Evolutionary conservation across 2,113 vertebrate genomes (phyloP).

Genomic region (Malurus alboscapulatus): DNA sequence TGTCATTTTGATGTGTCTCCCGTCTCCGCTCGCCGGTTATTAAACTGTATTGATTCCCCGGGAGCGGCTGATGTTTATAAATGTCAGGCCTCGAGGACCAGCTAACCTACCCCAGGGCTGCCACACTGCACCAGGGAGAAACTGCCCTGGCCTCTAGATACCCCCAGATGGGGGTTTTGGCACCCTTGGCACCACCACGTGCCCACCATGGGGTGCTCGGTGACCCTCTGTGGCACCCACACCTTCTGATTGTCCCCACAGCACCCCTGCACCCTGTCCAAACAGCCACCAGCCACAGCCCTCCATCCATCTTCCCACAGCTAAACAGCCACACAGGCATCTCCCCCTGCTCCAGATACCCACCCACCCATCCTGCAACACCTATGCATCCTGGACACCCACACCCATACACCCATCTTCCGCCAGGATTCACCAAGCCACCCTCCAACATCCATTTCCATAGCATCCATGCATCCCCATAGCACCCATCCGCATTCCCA

Average conservation of each 20-base stretch:
- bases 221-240: background rate
- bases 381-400: background rate
- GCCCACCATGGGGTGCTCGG: accelerated
- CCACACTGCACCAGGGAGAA: accelerated
- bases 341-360: background rate
- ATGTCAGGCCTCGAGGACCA: conserved; percentile 31
- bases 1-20: conserved; percentile 66
- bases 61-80: conserved; percentile 65
- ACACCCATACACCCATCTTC: background rate
- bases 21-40: conserved; percentile 57
- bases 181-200: accelerated
- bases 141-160: accelerated
- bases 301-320: background rate
- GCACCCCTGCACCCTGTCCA: background rate
- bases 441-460: background rate
- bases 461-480: background rate
- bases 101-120: conserved; percentile 27
- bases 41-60: conserved; percentile 63
- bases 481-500: background rate
- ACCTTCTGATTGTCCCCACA: background rate
- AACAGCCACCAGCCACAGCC: background rate
- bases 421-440: background rate
- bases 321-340: background rate
- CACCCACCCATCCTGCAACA: background rate
- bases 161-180: background rate